Base-by-base conservation (phyloP, 2,113 vertebrate genomes). In the Amphilophus citrinellus region DNA sequence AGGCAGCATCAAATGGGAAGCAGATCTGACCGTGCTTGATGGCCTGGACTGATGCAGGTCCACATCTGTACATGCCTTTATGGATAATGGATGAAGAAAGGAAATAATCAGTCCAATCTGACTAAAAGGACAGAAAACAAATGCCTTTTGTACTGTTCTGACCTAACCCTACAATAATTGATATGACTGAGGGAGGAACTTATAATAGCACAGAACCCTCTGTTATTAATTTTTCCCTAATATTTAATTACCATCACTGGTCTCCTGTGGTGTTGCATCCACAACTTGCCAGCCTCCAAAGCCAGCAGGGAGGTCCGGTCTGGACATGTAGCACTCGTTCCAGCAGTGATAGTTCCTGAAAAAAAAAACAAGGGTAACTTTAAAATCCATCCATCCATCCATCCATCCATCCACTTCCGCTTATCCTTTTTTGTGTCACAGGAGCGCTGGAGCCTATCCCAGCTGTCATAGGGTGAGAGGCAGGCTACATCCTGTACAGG, bases 291-390 rank as follows among this genome's bases (percentile, higher is more conserved):
- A 99, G 17, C 98, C 98, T 87, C 98, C 98, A 10, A 98, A 99
- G 10, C 98, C 97, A 7, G 96, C 61, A 1, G 97, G 98, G 39
- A 99, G 97, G 84, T 99, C 98, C 14, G 97, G 96, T 85, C 98
- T 97, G 10, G 96, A 89, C 98, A 99, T 99, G 97, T 95, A 99
- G 84, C 98, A 98, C 85, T 99, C 98, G 0, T 97, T 99, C 98
- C 98, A 99, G 94, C 97, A 98, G 83, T 99, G 98, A 77, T 99
- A 99, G 90, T 99, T 99, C 98, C 98, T 99, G 81, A 47, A 2
- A 59, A 37, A 5, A 14, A 44, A 57, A 56, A 73, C 17, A 8
- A 24, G 47, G 42, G 65, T 53, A 73, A 53, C 18, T 73, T 32
- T 53, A 73, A 20, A 73, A 32, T 73, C 24, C 44, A 39, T 39